Conservation (phyloP, 1,140 invertebrate genomes). For the Heliconius nattereri region DNA sequence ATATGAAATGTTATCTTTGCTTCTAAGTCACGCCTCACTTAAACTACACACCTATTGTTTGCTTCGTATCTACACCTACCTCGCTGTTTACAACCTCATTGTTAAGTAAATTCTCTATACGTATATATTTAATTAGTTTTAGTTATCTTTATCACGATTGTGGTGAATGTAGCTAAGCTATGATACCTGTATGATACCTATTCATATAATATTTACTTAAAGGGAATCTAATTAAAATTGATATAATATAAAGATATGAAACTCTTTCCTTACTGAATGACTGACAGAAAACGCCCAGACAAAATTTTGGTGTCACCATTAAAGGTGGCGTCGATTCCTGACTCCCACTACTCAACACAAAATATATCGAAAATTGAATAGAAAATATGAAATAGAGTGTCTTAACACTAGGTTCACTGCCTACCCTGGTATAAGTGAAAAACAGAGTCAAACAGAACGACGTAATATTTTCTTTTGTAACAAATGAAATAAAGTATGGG, state of each 20-base stretch:
- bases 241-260: too few species aligned
- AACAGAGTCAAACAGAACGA: too few species aligned
- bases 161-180: background rate
- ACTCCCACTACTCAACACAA: too few species aligned
- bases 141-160: background rate
- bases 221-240: background rate
- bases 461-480: background rate
- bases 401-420: too few species aligned
- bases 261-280: too few species aligned
- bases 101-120: conserved; percentile 18
- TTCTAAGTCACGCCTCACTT: conserved; percentile 35
- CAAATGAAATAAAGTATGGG: background rate
- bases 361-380: too few species aligned
- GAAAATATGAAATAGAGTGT: too few species aligned
- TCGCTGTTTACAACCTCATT: conserved; percentile 21
- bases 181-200: background rate
- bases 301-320: too few species aligned
- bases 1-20: conserved; percentile 36
- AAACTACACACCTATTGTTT: conserved; percentile 31
- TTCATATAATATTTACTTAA: too few species aligned
- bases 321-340: too few species aligned
- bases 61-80: conserved; percentile 22
- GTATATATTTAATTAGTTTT: conserved; percentile 15
- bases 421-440: too few species aligned
- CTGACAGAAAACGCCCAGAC: too few species aligned